Evolutionary conservation across 2,113 vertebrate genomes (phyloP), one percentile per base, ranked within the genome.

Genomic region (Monopterus albus): DNA sequence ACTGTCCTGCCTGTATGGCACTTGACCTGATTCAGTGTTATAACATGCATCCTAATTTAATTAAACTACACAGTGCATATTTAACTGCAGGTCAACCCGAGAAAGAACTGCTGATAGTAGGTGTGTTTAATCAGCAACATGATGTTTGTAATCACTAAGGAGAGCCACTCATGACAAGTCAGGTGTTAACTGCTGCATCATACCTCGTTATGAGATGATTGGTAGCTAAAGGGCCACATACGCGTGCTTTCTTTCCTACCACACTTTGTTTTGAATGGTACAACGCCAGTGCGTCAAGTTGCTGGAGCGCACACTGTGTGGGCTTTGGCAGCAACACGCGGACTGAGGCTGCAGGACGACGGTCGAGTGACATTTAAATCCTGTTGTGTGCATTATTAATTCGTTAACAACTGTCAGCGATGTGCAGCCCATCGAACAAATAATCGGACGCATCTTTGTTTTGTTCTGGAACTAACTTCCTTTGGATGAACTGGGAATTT

Each of bases 281-380:
- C 76, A 50, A 59, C 81, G 81, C 80, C 79, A 79, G 71, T 31
- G 83, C 75, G 43, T 51, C 63, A 60, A 57, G 55, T 20, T 39
- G 47, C 25, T n/a, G 35, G 38, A 57, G 67, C 69, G 69, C 75
- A 23, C 63, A 6, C 40, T 66, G 35, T 62, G 23, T 9, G 21
- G 68, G 56, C 43, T 75, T 55, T 74, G 83, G 67, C 70, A 47
- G 42, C 78, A 73, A 78, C n/a, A 89, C 68, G 72, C 87, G 74
- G 73, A 18, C 83, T 11, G 72, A 75, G 60, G 67, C 78, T 64
- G 76, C 77, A 43, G 45, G 56, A 71, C 0, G 65, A 64, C n/a
- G 72, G 36, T 29, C 21, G 47, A 69, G 61, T 45, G 81, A 79
- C 79, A 65, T 45, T 15, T 80, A 39, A 56, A 23, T 35, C 33